Evolutionary conservation across 1,140 invertebrate genomes (phyloP).

Genomic region (Pteromalus puparum): DNA sequence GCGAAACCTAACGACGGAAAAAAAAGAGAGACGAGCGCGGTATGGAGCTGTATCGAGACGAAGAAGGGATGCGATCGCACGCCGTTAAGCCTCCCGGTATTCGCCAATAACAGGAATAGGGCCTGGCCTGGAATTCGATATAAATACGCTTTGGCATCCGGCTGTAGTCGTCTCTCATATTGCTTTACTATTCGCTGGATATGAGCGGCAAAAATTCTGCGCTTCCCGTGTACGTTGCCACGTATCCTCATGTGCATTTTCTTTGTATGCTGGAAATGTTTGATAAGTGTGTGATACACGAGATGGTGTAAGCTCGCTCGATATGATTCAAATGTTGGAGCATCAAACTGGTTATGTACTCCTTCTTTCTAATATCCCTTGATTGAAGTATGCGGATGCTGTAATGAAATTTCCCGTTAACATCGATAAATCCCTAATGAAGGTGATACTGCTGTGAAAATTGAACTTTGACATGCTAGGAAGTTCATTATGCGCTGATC

Average conservation of each 20-base stretch:
- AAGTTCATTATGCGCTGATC: not conserved
- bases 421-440: not conserved
- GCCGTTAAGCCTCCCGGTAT: slow-evolving; percentile 57
- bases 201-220: slow-evolving; percentile 59
- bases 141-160: slow-evolving; percentile 64
- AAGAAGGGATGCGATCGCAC: slow-evolving; percentile 1
- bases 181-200: slow-evolving; percentile 66
- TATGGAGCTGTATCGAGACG: not conserved
- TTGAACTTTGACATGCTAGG: not conserved
- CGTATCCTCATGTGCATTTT: not conserved
- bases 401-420: not conserved
- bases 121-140: slow-evolving; percentile 64
- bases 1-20: not conserved
- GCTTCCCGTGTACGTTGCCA: not conserved
- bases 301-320: not conserved
- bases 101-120: slow-evolving; percentile 68
- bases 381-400: not conserved
- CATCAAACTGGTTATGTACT: too few relatives aligned
- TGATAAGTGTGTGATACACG: not conserved
- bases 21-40: not conserved
- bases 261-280: not conserved
- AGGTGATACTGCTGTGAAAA: not conserved
- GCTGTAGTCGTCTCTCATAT: slow-evolving; percentile 59
- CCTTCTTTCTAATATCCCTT: not conserved
- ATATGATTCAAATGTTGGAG: not conserved